These are phyloP conservation scores for Hippocampus abdominalis DNA, from an alignment of 2,113 vertebrate genomes.

Conservation along the genomic window DNA sequence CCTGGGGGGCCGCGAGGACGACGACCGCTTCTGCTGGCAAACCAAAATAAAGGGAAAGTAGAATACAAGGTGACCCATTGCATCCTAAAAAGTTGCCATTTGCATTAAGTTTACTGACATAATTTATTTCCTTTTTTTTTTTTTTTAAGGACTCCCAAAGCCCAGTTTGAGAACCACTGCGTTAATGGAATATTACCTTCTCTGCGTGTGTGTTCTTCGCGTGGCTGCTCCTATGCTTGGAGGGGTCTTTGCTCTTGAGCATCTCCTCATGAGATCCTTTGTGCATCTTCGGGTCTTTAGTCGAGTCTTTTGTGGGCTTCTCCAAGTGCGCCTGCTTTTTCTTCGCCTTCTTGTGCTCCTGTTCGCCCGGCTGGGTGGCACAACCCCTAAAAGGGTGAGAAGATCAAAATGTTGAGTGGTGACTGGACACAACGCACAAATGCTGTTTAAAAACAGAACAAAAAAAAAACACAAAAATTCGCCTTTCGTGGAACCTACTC, in stretches of 20 bases:
- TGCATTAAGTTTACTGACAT: too few relatives aligned
- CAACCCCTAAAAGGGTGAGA: constrained; percentile 54
- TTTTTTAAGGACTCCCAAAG: background rate
- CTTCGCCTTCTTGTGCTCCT: constrained; percentile 61
- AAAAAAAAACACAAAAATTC: too few relatives aligned
- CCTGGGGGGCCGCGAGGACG: constrained; percentile 73
- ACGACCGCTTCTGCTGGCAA: constrained; percentile 68
- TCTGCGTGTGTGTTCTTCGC: constrained; percentile 42
- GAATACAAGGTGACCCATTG: background rate
- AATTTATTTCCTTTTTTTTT: too few relatives aligned
- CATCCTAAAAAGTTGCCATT: too few relatives aligned
- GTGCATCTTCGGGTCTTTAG: constrained; percentile 53
- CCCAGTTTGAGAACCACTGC: background rate
- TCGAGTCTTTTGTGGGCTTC: constrained; percentile 20
- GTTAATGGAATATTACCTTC: constrained; percentile 28
- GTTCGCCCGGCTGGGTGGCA: constrained; percentile 52
- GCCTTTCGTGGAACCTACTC: constrained; percentile 68
- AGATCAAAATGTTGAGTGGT: constrained; percentile 1
- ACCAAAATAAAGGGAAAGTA: background rate
- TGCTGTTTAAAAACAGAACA: too few relatives aligned
- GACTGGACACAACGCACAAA: too few relatives aligned
- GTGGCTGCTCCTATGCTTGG: constrained; percentile 76
- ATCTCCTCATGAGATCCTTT: constrained; percentile 63
- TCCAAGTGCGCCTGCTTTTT: constrained; percentile 42
- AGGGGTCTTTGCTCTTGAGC: constrained; percentile 44